A percentile compares a stretch with the other conserved stretches of the same genome.
These are phyloP conservation scores for Oscheius sp. DNA, from an alignment of 2,888 invertebrate genomes.

Conservation along the genomic window DNA sequence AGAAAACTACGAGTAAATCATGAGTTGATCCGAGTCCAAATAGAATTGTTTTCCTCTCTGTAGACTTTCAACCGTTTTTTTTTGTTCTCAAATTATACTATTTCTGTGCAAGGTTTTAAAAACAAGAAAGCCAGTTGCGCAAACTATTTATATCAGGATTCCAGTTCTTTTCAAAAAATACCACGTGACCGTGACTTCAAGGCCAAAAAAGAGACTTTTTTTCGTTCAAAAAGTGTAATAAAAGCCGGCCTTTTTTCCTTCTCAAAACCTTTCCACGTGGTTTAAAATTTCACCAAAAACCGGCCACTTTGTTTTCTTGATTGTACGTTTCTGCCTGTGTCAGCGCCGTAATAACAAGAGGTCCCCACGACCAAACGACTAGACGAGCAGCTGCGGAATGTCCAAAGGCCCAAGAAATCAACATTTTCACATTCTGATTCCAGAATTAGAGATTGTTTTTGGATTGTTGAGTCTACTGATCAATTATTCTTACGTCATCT, in stretches of 20 bases:
- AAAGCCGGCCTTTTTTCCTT: neutral
- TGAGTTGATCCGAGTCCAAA: too few species aligned
- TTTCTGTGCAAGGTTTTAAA: neutral
- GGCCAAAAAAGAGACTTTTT: too few species aligned
- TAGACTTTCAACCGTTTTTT: too few species aligned
- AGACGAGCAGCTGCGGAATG: constrained; percentile 3
- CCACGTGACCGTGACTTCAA: too few species aligned
- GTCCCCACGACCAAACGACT: neutral
- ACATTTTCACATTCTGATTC: neutral
- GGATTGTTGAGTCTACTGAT: neutral
- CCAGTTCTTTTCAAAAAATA: too few species aligned
- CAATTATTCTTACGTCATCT: neutral
- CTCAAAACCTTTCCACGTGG: neutral
- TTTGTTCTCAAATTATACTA: neutral
- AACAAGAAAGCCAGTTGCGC: neutral
- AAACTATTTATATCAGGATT: too few species aligned
- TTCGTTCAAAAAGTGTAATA: too few species aligned
- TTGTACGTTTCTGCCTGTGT: neutral
- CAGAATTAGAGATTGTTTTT: neutral
- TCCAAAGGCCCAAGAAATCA: constrained; percentile 15
- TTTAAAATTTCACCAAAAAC: neutral
- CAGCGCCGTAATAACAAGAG: constrained; percentile 20
- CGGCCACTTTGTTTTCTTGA: neutral
- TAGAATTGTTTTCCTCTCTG: too few species aligned
- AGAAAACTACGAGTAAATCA: neutral